phyloP scores from a whole-genome alignment of 1,140 invertebrate genomes.

The Trichonephila inaurata region DNA sequence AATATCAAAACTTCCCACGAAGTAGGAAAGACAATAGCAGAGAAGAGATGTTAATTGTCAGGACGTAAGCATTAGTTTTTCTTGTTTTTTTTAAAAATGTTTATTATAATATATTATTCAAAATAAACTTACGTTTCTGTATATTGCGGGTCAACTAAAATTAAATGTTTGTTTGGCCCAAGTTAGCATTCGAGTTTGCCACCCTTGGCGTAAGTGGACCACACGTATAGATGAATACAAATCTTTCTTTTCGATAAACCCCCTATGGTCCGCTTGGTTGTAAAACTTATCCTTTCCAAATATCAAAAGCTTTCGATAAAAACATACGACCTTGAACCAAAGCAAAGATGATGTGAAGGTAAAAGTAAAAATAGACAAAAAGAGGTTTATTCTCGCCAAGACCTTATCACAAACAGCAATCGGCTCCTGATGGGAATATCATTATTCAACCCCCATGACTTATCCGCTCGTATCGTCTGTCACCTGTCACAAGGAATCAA shows the following conservation, averaged over 20 bases:
- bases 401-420: not conserved
- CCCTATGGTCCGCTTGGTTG: not conserved
- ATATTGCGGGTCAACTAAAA: too few species aligned
- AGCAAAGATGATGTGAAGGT: not conserved
- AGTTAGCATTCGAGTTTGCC: too few species aligned
- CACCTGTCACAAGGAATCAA: not conserved
- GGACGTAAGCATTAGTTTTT: too few species aligned
- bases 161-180: too few species aligned
- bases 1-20: too few species aligned
- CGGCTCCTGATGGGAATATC: conserved; percentile 10
- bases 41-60: too few species aligned
- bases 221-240: not conserved
- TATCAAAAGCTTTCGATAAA: not conserved
- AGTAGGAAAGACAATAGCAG: too few species aligned
- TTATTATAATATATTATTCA: too few species aligned
- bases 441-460: not conserved
- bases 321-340: not conserved
- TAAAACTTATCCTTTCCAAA: not conserved
- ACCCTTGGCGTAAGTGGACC: not conserved
- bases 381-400: not conserved
- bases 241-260: not conserved
- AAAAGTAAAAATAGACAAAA: not conserved
- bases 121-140: too few species aligned
- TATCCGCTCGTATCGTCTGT: not conserved
- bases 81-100: too few species aligned